phyloP scores from a whole-genome alignment of 1,140 invertebrate species.

The Trichonephila clavata region DNA sequence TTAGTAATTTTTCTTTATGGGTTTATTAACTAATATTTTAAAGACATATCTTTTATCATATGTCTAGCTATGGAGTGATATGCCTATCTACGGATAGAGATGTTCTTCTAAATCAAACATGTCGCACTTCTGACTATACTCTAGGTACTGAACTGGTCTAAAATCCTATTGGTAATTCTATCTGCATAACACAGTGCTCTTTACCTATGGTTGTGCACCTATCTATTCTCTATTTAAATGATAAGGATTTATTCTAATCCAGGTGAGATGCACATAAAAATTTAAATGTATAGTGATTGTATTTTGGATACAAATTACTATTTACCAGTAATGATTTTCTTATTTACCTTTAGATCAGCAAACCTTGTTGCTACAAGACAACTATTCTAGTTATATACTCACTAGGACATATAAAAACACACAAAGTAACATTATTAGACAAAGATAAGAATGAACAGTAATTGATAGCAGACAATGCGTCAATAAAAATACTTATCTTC shows the following conservation, averaged over 20 bases:
- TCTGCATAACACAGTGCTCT: neutral
- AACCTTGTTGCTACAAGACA: neutral
- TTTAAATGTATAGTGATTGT: neutral
- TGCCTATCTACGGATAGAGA: neutral
- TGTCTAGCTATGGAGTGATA: neutral
- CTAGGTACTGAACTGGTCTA: neutral
- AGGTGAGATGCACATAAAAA: neutral
- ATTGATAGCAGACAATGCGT: neutral
- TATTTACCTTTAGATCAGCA: conserved; percentile 1
- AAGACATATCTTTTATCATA: conserved; percentile 23
- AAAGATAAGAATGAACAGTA: neutral
- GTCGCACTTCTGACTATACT: neutral
- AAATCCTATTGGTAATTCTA: neutral
- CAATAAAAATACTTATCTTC: conserved; percentile 84
- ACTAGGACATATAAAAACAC: neutral
- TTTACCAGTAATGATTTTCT: neutral
- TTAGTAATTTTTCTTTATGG: no score
- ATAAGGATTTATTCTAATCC: neutral
- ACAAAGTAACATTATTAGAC: neutral
- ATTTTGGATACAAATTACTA: neutral
- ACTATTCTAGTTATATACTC: conserved; percentile 6
- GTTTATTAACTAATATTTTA: neutral
- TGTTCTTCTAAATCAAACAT: neutral
- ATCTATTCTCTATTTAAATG: neutral
- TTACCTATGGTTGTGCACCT: neutral